Base-by-base conservation (phyloP, 2,797 vertebrate species). In the Amblyopsis hoosieri region DNA sequence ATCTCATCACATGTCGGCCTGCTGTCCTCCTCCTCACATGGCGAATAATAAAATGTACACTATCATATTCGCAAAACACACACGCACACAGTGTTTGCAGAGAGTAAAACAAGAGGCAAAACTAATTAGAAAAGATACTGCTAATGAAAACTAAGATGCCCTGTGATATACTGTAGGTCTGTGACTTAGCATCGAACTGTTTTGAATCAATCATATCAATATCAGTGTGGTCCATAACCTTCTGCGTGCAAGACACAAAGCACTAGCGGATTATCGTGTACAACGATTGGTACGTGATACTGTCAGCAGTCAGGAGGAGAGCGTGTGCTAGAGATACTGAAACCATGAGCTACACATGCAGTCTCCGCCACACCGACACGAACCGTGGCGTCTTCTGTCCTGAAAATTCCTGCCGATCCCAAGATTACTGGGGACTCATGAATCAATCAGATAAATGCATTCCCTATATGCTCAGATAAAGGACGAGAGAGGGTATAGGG, bases 371-470 rank as follows among this genome's bases (percentile, higher is more conserved):
- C 77, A 75, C 78, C 77, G 78, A 88, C 87, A 86, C 73, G 71
- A 75, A 64, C 73, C 75, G 54, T 50, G 57, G 66, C 4, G 54
- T 60, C 60, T 72, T 73, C 69, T 62, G 75, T 66, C 79, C 72
- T 75, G 84, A 86, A 81, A 83, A 75, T 83, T 81, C 72, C 76
- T 67, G 62, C 77, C 84, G 81, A 90, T 90, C 72, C 65, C 45
- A 47, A 45, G 85, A 88, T 89, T 85, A 64, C 76, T 58, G 53
- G 71, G 71, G 74, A 86, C 83, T 85, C 83, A 80, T 82, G 79
- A 89, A 90, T 89, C 83, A 89, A 80, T 87, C 91, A 74, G 81
- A 92, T 79, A 86, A 72, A 85, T 76, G 82, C 66, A 67, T 68
- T 72, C 76, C 58, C 33, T 5, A 46, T 64, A 72, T n/a, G 75